phyloP scores from a whole-genome alignment of 2,113 vertebrate species.

The Pollachius pollachius region DNA sequence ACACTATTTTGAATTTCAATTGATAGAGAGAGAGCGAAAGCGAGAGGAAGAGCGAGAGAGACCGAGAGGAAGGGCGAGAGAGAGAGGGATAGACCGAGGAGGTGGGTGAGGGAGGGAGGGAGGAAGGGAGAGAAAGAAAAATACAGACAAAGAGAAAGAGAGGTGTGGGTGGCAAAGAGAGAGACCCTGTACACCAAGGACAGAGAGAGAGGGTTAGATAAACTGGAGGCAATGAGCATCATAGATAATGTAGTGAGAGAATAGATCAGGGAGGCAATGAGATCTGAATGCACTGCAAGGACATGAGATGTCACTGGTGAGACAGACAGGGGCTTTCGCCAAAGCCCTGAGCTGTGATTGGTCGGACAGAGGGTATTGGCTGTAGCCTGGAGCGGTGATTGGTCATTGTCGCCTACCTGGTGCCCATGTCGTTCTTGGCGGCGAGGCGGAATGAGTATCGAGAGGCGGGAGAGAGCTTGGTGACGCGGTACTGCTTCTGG shows the following conservation, averaged over 20 bases:
- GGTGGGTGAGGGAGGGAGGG: conserved; percentile 17
- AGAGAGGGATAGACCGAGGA: no score
- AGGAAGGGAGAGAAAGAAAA: not conserved
- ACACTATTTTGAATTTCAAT: no score
- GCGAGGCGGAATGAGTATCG: conserved; percentile 94
- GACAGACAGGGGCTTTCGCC: no score
- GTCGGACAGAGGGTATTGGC: no score
- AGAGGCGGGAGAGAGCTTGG: conserved; percentile 90
- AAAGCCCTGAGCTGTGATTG: no score
- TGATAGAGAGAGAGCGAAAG: conserved; percentile 56
- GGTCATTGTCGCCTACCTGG: conserved; percentile 73
- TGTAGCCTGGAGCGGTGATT: no score
- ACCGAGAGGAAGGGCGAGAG: conserved; percentile 35
- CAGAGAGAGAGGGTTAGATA: conserved; percentile 1
- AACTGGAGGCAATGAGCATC: no score
- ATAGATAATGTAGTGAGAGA: no score
- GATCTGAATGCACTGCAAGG: no score
- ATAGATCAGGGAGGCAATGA: no score
- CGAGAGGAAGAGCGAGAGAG: conserved; percentile 50
- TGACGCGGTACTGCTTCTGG: conserved; percentile 93
- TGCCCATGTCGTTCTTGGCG: conserved; percentile 94
- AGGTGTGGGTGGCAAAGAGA: conserved; percentile 42
- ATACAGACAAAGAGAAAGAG: conserved; percentile 37
- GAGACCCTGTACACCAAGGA: conserved; percentile 35
- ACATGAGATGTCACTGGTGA: no score